Base-by-base conservation (phyloP, 1,140 invertebrate genomes). In the Ganaspis sp. region DNA sequence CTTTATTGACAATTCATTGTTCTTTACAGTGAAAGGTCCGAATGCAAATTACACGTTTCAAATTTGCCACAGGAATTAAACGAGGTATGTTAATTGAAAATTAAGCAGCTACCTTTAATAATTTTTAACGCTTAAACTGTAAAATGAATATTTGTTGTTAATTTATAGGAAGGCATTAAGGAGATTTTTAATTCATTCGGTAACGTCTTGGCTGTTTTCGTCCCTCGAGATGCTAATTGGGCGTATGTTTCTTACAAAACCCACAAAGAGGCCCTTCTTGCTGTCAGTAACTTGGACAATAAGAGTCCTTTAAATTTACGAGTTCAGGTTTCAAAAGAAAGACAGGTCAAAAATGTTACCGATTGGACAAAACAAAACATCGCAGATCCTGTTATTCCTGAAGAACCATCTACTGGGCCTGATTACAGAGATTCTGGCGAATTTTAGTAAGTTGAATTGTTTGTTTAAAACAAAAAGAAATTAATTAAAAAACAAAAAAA, bases 131-230 rank as follows among this genome's bases (percentile, higher is more conserved):
- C 69, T 26, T 42, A 79, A 74, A 15, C 23, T 78, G 9, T 38
- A 9, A 15, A 73, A 9, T 75, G 12, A 40, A 72, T n/a, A 34
- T 58, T 3, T 19, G n/a, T 45, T 72, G 21, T 70, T 54, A n/a
- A 23, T n/a, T 70, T 9, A 77, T 69, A 89, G 90, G 74, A 80
- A 75, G 88, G 87, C 0, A 75, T 90, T 4, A 29, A 23, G 19
- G 69, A 85, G 75, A 74, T 90, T 15, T 91, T 91, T 74, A 40
- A 58, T 9, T 19, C 74, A 15, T 89, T 87, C 80, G 89, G 89
- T 5, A 9, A 73, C 38, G 73, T 90, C 0, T 78, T 9, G 12
- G 77, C 72, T 19, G 53, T 88, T 15, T 73, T 88, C 5, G 78
- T 72, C 12, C 84, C 74, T 9, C 29, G 8, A 9, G 45, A 75